Evolutionary conservation across 2,888 invertebrate genomes (phyloP).

Genomic region (Pseudococcus longispinus): DNA sequence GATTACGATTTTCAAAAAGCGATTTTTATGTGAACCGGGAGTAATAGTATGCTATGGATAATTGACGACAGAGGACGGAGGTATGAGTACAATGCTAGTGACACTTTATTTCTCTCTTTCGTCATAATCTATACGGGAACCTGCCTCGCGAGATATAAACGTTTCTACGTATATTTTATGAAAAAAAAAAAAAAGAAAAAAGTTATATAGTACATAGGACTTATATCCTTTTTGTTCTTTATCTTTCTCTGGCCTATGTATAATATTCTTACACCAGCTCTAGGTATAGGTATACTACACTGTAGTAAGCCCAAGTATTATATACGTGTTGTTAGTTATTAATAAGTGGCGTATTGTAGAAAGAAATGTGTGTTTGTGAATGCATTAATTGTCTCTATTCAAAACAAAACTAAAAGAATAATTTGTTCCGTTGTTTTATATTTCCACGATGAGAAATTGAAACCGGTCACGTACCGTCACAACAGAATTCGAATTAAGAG

Average conservation of each 20-base stretch:
- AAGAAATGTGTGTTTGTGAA: conserved; percentile 48
- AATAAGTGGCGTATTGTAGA: conserved; percentile 54
- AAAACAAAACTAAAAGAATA: conserved; percentile 49
- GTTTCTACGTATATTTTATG: background rate
- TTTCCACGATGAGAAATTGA: conserved; percentile 41
- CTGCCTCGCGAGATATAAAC: conserved; percentile 18
- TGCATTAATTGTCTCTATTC: conserved; percentile 55
- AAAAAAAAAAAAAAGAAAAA: conserved; percentile 14
- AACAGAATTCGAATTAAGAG: conserved; percentile 44
- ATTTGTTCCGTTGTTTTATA: conserved; percentile 56
- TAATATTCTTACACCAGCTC: background rate
- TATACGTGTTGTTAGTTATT: conserved; percentile 44
- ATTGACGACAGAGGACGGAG: conserved; percentile 12
- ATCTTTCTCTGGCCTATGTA: background rate
- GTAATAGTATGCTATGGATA: conserved; percentile 29
- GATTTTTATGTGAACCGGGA: conserved; percentile 52
- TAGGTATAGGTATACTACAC: background rate
- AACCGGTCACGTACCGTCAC: conserved; percentile 54
- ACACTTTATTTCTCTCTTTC: conserved; percentile 1
- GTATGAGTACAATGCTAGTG: background rate
- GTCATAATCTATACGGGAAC: background rate
- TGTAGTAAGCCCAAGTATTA: too few species aligned
- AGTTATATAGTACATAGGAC: background rate
- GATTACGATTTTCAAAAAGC: conserved; percentile 53
- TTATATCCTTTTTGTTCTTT: background rate